Conservation (phyloP, 2,113 vertebrate genomes). For the Ceyx melanurus region DNA sequence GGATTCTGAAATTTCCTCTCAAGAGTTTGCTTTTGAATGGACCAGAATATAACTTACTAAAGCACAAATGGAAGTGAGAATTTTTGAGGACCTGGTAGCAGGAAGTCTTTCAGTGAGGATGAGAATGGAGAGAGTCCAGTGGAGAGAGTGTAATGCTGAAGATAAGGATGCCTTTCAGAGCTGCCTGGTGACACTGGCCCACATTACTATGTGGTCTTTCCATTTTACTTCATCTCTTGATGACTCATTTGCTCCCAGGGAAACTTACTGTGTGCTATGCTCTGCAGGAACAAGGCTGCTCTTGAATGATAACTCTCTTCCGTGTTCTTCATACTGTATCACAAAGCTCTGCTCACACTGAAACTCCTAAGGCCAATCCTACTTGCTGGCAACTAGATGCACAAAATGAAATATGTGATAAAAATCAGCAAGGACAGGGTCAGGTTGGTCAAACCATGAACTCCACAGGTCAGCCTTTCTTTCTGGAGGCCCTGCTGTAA, state of each 20-base stretch:
- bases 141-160: not conserved
- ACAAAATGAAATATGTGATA: not conserved
- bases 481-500: not conserved
- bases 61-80: not conserved
- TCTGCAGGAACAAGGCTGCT: not conserved
- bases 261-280: not conserved
- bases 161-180: not conserved
- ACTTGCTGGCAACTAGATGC: rapidly evolving
- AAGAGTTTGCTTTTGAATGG: not conserved
- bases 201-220: not conserved
- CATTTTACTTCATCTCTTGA: not conserved
- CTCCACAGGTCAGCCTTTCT: not conserved
- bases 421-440: not conserved
- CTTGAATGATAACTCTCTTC: not conserved
- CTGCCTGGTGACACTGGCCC: not conserved
- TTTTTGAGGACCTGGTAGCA: not conserved
- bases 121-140: not conserved
- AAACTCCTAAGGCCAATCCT: not conserved
- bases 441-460: not conserved
- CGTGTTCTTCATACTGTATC: not conserved
- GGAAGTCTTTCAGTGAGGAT: not conserved
- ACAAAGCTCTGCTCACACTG: not conserved
- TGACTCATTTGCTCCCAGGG: not conserved
- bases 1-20: not conserved
- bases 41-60: not conserved